Evolutionary conservation across 2,888 invertebrate genomes (phyloP), one percentile per base, ranked within the genome.

Genomic region (Ceramica pisi): DNA sequence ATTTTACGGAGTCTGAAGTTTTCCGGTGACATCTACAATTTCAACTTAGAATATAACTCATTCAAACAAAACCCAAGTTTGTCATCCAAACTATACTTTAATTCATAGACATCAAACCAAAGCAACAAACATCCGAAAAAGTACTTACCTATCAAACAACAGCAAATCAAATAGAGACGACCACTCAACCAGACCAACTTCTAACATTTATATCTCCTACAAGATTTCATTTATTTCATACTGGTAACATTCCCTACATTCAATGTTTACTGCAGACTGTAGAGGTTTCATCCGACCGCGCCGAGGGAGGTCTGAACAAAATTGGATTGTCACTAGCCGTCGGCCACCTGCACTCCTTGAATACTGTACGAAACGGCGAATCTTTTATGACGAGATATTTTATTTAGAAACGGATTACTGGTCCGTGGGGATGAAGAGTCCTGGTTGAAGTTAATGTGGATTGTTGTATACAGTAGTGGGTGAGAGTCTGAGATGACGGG

Each of bases 271-370:
- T 63, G 41, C 23, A 38, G 61, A 70, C 66, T 65, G 50, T 26
- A 48, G 59, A 68, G 75, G 67, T 74, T 82, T 76, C 55, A 74
- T 55, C 46, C 67, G 10, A 66, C 44, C 31, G 57, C 57, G 61
- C 57, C 31, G 23, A 66, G 82, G 68, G 78, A 69, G 61, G 50
- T 78, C 72, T 62, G 73, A 67, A 55, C 59, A 63, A 80, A 82
- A 82, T 82, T 84, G 85, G 68, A 84, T 73, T 84, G 78, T 78
- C 82, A 82, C 71, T 65, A 35, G 64, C 50, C 65, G 73, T 55
- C 60, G 61, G 78, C 65, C 82, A 79, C 78, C 82, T 82, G 78
- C 56, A 71, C 64, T 82, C 10, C 60, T 61, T 63, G 79, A 80
- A 68, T 78, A 68, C 51, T 71, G 56, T 21, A 64, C 44, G 61